Conservation (phyloP, 2,888 invertebrate genomes). For the Heliconius ethilla region DNA sequence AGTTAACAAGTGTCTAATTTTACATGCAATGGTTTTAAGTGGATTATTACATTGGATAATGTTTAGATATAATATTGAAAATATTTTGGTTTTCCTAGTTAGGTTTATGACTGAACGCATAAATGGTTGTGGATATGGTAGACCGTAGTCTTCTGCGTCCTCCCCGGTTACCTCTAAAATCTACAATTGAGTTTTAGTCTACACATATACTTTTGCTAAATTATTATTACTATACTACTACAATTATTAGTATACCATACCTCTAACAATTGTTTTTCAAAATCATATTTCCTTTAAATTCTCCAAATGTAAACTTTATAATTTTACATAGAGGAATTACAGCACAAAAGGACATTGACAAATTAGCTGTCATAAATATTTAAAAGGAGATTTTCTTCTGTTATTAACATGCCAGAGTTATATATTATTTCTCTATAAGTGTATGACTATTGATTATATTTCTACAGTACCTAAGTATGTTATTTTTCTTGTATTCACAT, state of each 20-base stretch:
- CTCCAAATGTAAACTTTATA: conserved; percentile 31
- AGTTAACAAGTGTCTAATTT: too few species aligned
- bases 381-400: conserved; percentile 31
- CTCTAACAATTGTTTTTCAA: conserved; percentile 8
- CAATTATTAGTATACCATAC: background rate
- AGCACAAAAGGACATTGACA: conserved; percentile 31
- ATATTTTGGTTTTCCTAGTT: too few species aligned
- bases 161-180: background rate
- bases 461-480: background rate
- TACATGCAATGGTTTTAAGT: too few species aligned
- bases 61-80: too few species aligned
- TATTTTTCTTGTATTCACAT: background rate
- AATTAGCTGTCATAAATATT: conserved; percentile 23
- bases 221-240: background rate
- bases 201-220: background rate
- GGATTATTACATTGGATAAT: too few species aligned
- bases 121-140: background rate
- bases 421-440: background rate
- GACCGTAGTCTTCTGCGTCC: background rate
- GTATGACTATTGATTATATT: background rate
- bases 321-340: conserved; percentile 33
- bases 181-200: background rate
- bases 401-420: conserved; percentile 27
- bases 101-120: too few species aligned
- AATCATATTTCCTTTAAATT: conserved; percentile 34